Conservation (phyloP, 2,888 invertebrate species). For the Standfussiana lucernea region DNA sequence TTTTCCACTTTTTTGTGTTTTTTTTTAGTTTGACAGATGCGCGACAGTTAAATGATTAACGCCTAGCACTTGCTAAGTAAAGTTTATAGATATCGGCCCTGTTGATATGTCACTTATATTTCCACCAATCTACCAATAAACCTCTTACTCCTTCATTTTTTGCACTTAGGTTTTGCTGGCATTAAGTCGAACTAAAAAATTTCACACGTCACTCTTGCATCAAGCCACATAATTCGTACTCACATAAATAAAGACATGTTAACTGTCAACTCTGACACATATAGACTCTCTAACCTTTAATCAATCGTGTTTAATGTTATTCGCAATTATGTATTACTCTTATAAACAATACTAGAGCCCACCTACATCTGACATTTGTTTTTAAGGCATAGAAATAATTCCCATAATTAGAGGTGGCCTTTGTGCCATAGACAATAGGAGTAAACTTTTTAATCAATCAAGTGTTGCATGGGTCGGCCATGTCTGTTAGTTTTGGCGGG, state of each 20-base stretch:
- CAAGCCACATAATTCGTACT: neutral
- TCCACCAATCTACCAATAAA: no score
- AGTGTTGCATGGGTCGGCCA: constrained; percentile 73
- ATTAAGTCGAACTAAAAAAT: neutral
- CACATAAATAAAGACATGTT: constrained; percentile 48
- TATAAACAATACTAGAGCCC: constrained; percentile 63
- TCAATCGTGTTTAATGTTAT: constrained; percentile 56
- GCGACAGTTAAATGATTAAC: no score
- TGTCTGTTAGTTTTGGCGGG: constrained; percentile 76
- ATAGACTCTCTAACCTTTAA: constrained; percentile 34
- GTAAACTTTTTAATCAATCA: constrained; percentile 87
- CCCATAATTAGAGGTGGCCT: constrained; percentile 80
- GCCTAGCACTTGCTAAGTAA: no score
- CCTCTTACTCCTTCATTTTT: neutral
- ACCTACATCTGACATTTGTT: constrained; percentile 72
- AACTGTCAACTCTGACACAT: constrained; percentile 52
- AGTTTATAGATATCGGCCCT: no score
- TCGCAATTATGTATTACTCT: constrained; percentile 42
- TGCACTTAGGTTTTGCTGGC: no score
- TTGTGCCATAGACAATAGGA: constrained; percentile 83
- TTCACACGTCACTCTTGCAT: neutral
- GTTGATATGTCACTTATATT: no score
- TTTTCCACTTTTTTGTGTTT: no score
- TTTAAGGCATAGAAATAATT: constrained; percentile 72
- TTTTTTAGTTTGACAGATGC: no score